Conservation (phyloP, 2,888 invertebrate species). For the Hypercompe scribonia region DNA sequence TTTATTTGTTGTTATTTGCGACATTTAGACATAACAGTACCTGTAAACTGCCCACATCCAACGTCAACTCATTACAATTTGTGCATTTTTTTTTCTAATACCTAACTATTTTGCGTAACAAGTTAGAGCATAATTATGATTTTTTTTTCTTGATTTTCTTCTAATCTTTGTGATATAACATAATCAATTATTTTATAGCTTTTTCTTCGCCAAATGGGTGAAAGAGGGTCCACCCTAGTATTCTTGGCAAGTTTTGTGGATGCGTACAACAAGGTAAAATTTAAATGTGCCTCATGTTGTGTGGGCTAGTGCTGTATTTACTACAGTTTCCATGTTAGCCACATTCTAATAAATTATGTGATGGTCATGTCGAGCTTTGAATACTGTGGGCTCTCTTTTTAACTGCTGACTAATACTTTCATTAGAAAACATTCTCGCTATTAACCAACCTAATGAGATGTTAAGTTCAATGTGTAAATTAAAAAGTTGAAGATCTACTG, state of each 20-base stretch:
- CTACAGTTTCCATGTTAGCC: conserved; percentile 57
- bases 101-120: neutral
- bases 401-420: conserved; percentile 20
- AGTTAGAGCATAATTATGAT: neutral
- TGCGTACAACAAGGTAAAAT: conserved; percentile 73
- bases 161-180: conserved; percentile 31
- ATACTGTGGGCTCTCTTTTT: conserved; percentile 77
- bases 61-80: neutral
- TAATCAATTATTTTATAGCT: conserved; percentile 73
- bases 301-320: conserved; percentile 55
- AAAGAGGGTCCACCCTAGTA: conserved; percentile 83
- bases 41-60: neutral
- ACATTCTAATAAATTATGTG: conserved; percentile 59
- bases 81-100: neutral
- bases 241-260: conserved; percentile 81
- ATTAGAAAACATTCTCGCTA: conserved; percentile 28
- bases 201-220: conserved; percentile 82
- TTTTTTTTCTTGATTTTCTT: conserved; percentile 3
- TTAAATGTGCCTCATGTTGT: conserved; percentile 36
- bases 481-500: neutral
- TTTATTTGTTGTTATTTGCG: neutral
- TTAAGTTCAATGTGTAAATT: neutral
- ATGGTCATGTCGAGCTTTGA: conserved; percentile 53
- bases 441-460: neutral
- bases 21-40: neutral